Evolutionary conservation across 2,888 invertebrate species (phyloP).

Genomic region (Polymixis lichenea): DNA sequence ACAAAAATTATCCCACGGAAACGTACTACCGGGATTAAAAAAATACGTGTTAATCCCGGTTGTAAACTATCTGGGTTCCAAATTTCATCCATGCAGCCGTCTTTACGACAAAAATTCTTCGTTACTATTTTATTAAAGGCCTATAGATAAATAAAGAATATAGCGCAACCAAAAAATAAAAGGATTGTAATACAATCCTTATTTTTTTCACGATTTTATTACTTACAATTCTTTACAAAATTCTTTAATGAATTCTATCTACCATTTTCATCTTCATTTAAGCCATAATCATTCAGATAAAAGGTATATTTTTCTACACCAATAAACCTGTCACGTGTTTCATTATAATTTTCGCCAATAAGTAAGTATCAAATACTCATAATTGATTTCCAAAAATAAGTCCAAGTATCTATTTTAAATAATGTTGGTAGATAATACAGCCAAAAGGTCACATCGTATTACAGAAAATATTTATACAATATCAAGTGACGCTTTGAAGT

Average conservation of each 20-base stretch:
- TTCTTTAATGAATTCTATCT: neutral
- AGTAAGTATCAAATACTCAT: no score
- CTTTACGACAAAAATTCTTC: no score
- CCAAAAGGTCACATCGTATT: conserved; percentile 7
- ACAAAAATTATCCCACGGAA: no score
- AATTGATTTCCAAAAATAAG: no score
- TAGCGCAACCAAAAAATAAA: neutral
- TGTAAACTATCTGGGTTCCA: no score
- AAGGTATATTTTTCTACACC: neutral
- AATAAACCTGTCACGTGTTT: neutral
- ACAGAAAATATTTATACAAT: conserved; percentile 1
- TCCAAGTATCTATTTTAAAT: neutral
- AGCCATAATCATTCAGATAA: accelerated
- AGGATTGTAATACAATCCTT: neutral
- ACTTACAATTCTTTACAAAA: no score
- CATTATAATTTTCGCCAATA: neutral
- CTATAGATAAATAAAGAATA: neutral
- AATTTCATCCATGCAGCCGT: no score
- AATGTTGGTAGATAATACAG: neutral
- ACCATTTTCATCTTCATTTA: neutral
- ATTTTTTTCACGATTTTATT: no score
- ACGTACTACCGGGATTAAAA: no score
- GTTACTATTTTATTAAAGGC: no score
- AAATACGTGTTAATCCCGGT: no score
- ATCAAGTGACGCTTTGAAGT: conserved; percentile 16